Evolutionary conservation across 2,113 vertebrate species (phyloP).

Genomic region (Cygnus buccinator): DNA sequence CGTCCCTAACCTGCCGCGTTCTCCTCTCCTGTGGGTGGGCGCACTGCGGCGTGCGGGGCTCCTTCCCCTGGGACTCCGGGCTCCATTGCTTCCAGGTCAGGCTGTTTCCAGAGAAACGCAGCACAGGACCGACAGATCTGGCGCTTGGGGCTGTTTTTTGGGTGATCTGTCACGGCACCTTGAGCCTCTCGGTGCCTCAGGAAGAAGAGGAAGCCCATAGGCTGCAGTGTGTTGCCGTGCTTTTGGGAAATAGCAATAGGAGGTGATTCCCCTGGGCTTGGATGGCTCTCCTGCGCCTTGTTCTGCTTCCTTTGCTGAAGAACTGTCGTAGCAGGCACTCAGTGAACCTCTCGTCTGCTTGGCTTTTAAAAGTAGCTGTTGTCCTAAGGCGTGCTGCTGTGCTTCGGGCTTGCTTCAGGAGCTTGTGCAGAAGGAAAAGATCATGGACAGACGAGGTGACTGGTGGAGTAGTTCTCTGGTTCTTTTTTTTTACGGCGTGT

Average conservation of each 20-base stretch:
- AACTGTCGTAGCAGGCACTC: neutral
- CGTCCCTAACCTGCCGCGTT: neutral
- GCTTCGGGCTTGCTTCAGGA: neutral
- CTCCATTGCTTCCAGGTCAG: neutral
- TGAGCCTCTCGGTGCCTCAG: neutral
- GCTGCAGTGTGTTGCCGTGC: neutral
- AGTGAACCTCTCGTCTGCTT: neutral
- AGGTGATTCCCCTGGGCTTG: neutral
- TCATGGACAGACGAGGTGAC: accelerated
- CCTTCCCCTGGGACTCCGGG: neutral
- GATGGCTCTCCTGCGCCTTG: neutral
- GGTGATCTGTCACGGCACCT: neutral
- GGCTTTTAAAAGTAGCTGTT: neutral
- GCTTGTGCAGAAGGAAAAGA: neutral
- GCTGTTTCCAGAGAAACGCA: slow-evolving; percentile 22
- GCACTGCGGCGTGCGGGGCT: neutral
- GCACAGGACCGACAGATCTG: neutral
- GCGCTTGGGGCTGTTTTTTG: neutral
- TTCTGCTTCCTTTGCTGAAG: neutral
- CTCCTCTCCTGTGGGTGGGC: neutral
- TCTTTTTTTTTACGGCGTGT: neutral
- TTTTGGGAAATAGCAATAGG: neutral
- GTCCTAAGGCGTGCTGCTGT: neutral
- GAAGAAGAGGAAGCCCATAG: neutral
- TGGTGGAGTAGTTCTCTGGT: neutral